Evolutionary conservation across 2,888 invertebrate genomes (phyloP), one percentile per base, ranked within the genome.

Genomic region (Chymomyza caudatula): DNA sequence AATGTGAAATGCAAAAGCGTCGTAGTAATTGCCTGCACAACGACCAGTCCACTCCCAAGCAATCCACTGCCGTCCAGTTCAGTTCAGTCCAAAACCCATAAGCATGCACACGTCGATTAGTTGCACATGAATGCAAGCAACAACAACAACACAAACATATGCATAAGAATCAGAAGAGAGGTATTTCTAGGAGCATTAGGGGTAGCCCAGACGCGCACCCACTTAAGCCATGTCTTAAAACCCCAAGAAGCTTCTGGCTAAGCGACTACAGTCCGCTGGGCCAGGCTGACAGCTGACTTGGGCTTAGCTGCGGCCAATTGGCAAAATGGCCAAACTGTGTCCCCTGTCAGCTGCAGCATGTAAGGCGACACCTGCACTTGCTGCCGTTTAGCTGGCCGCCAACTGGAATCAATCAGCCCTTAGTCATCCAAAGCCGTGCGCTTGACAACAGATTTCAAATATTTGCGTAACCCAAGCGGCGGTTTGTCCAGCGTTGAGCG

Each of bases 31-130:
- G 82, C 77, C 78, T 69, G 71, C 64, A 63, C 75, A 22, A 25
- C 42, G 37, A 44, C 2, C 37, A 4, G 51, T 19, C n/a, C 23
- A 25, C 23, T n/a, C n/a, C 42, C 29, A 19, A 11, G 3, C 54
- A 8, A n/a, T 47, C 15, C 55, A 37, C 19, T 25, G 37, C 23
- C 22, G 29, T 37, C 11, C 29, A 25, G 25, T 25, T 5, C 23
- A 4, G 5, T 37, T 37, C 63, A 69, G 68, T 70, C 70, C 70
- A 74, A 78, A 80, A 78, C 78, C 78, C 81, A 79, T 81, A 79
- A 78, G 73, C 81, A 77, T 69, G 81, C 78, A 81, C 78, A 75
- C 69, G 77, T 78, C 79, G 82, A 79, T 78, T 81, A 78, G 78
- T 73, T 79, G 78, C 77, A 81, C 84, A 75, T 70, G 76, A 77